phyloP scores from a whole-genome alignment of 2,113 vertebrate genomes.

The Ammodytes dubius region DNA sequence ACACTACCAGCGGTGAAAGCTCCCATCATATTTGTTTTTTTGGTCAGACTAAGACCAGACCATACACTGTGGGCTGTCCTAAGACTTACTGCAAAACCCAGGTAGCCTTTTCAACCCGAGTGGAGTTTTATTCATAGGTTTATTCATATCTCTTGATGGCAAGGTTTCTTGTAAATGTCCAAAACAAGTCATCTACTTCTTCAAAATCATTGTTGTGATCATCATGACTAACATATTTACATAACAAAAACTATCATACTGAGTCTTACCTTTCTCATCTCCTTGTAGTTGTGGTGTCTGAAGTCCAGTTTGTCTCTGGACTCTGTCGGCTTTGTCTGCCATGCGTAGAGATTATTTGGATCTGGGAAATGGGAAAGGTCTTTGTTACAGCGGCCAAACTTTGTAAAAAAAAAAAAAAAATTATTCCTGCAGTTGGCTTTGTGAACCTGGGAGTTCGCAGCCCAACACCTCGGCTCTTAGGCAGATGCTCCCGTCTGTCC shows the following conservation, averaged over 20 bases:
- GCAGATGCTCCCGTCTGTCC: slow-evolving; percentile 87
- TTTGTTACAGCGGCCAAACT: not conserved
- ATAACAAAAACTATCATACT: not conserved
- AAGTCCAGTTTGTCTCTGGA: slow-evolving; percentile 90
- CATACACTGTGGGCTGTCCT: slow-evolving; percentile 18
- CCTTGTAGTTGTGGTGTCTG: slow-evolving; percentile 94
- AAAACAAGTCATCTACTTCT: no score
- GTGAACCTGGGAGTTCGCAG: slow-evolving; percentile 87
- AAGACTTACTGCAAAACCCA: not conserved
- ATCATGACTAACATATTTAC: no score
- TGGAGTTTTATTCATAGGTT: not conserved
- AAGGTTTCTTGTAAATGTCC: not conserved
- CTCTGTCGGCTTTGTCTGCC: slow-evolving; percentile 83
- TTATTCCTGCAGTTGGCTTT: not conserved
- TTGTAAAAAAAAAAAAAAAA: not conserved
- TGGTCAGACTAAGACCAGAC: slow-evolving; percentile 36
- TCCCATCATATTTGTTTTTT: slow-evolving; percentile 55
- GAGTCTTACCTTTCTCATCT: slow-evolving; percentile 93
- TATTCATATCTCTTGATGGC: not conserved
- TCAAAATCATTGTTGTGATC: no score
- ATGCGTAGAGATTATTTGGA: slow-evolving; percentile 85
- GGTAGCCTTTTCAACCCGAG: not conserved
- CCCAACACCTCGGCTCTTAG: slow-evolving; percentile 93
- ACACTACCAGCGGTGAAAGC: slow-evolving; percentile 38
- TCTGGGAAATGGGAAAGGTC: slow-evolving; percentile 74